Evolutionary conservation across 2,888 invertebrate genomes (phyloP).

Genomic region (Cantharis rufa): DNA sequence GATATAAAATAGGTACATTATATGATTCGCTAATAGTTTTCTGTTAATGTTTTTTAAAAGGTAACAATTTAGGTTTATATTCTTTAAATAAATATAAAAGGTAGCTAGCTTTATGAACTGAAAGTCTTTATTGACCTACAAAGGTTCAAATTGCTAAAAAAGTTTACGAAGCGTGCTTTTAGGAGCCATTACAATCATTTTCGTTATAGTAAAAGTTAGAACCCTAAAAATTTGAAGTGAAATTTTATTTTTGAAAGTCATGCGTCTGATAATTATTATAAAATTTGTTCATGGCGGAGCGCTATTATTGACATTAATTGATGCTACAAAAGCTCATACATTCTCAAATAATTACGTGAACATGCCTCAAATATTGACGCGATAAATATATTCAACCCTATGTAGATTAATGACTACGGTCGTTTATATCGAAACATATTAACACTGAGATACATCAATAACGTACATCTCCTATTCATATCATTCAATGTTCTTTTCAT

Average conservation of each 20-base stretch:
- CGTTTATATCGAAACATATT: conserved; percentile 9
- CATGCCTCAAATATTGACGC: conserved; percentile 20
- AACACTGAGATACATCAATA: conserved; percentile 13
- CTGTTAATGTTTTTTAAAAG: not conserved
- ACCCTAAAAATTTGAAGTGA: not conserved
- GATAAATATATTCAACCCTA: conserved; percentile 17
- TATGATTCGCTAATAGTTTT: not conserved
- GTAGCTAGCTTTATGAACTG: conserved; percentile 9
- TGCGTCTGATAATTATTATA: not conserved
- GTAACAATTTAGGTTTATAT: conserved; percentile 5
- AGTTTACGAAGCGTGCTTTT: conserved; percentile 25
- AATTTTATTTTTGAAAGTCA: not conserved
- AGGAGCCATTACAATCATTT: conserved; percentile 25
- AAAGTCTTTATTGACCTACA: conserved; percentile 22
- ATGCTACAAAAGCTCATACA: conserved; percentile 3
- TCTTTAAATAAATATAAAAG: conserved; percentile 24
- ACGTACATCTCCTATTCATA: conserved; percentile 4
- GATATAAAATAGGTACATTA: no score
- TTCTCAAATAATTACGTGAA: conserved; percentile 18
- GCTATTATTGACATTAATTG: not conserved
- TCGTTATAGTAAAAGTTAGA: conserved; percentile 16
- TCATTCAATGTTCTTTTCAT: conserved; percentile 4
- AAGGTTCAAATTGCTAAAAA: conserved; percentile 22
- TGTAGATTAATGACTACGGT: conserved; percentile 22
- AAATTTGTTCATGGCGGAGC: not conserved